Base-by-base conservation (phyloP, 2,888 invertebrate species). In the Euphydryas editha region DNA sequence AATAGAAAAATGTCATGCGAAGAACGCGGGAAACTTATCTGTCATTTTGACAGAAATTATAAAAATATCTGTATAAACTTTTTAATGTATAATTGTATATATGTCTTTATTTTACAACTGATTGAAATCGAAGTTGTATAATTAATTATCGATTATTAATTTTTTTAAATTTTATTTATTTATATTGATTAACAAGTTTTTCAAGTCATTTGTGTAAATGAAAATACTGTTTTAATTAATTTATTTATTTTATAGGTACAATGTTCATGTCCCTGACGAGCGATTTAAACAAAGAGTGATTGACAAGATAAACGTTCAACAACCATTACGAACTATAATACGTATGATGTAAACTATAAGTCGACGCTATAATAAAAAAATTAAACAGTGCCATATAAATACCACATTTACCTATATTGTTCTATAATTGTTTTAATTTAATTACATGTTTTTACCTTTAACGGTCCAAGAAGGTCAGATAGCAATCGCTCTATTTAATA, bases 221-320 rank as follows among this genome's bases (percentile, higher is more conserved):
- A 11, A 18, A 21, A 5, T 4, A 47, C 18, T 18, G 18, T 2
- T 11, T 13, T 11, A 49, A 20, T 44, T 51, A n/a, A n/a, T 51
- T 49, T 24, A 49, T 49, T 49, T 51, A 51, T 21, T 20, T 4
- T 47, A 24, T 51, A 51, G 49, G 49, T 51, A 51, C 15, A 15
- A 18, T 47, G 47, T 20, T 47, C 46, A 20, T 20, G 49, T 51
- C 49, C 49, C 21, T 65, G 68, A 68, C 47, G 44, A 39, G 42
- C 55, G 65, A 62, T 62, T 59, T 55, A 30, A 54, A 42, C 55
- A 30, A 54, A 44, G 65, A 62, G 15, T 65, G 65, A 68, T 68
- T 68, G 65, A 65, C 68, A 68, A 68, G 59, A 68, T 65, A 68
- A 68, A 49, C 58, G 58, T 20, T 42, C 47, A 62, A 46, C 47